Percentiles rank a stretch among this genome's conserved stretches.
These are phyloP conservation scores for Heptranchias perlo DNA, from an alignment of 2,113 vertebrate genomes.

Conservation along the genomic window DNA sequence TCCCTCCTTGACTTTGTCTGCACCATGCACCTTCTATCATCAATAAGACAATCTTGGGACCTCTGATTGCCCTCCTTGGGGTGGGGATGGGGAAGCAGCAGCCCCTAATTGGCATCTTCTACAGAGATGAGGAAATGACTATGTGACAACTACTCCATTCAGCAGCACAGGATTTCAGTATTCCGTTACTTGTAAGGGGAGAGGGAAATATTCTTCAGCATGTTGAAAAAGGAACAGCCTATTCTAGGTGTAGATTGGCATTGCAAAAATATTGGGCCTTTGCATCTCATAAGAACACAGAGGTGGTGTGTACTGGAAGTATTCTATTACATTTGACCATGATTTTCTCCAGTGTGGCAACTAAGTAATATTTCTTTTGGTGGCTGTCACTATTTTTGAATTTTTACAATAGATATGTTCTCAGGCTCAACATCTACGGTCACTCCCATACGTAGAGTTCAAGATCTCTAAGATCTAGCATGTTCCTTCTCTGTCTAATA, in stretches of 20 bases:
- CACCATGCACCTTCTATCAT: neutral
- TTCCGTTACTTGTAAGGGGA: neutral
- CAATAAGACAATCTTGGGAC: neutral
- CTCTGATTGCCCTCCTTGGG: neutral
- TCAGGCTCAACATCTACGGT: neutral
- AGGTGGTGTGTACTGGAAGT: neutral
- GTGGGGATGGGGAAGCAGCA: neutral
- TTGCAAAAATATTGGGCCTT: neutral
- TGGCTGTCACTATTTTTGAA: neutral
- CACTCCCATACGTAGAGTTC: neutral
- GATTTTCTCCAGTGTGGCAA: neutral
- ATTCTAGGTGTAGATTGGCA: neutral
- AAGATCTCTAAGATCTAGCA: neutral
- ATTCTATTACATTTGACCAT: neutral
- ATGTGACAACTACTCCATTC: no score
- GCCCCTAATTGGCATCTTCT: neutral
- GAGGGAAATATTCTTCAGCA: no score
- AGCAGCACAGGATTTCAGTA: neutral
- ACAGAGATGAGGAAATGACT: no score
- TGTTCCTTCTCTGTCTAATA: neutral
- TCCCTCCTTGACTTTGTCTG: neutral
- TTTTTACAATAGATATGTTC: neutral
- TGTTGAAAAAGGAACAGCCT: neutral
- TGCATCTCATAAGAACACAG: neutral
- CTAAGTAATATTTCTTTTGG: neutral